A percentile compares a stretch with the other conserved stretches of the same genome.
These are phyloP conservation scores for Caenorhabditis japonica DNA, from an alignment of 2,888 invertebrate species.

Conservation along the genomic window DNA sequence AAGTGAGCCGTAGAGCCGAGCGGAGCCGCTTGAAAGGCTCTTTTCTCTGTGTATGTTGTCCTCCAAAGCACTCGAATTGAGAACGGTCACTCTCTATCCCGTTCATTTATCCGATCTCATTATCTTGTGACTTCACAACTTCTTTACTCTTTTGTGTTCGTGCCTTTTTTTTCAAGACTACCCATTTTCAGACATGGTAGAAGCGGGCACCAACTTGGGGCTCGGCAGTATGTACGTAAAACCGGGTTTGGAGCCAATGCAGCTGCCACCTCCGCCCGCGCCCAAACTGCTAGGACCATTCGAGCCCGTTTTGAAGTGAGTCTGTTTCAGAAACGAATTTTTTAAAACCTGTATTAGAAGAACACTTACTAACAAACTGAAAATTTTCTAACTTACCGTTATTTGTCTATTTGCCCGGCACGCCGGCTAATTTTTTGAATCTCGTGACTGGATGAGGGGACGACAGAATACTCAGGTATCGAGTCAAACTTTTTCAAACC, in stretches of 20 bases:
- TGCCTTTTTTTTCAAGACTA: slow-evolving; percentile 27
- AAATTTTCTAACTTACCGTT: no score
- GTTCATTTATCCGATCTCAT: background rate
- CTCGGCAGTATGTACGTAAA: slow-evolving; percentile 45
- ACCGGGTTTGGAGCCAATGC: slow-evolving; percentile 36
- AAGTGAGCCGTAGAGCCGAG: slow-evolving; percentile 27
- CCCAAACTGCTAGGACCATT: slow-evolving; percentile 51
- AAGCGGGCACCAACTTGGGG: slow-evolving; percentile 49
- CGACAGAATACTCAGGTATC: no score
- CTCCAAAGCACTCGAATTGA: slow-evolving; percentile 40
- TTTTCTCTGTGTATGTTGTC: slow-evolving; percentile 27
- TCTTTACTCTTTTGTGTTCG: no score
- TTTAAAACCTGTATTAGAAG: no score
- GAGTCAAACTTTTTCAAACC: no score
- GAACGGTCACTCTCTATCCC: background rate
- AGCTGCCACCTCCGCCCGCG: slow-evolving; percentile 37
- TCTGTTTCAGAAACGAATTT: background rate
- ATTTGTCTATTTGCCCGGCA: no score
- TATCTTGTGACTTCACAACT: slow-evolving; percentile 18
- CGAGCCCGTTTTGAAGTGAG: slow-evolving; percentile 35
- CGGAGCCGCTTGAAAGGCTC: slow-evolving; percentile 30
- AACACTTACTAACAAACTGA: no score
- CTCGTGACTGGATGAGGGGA: no score
- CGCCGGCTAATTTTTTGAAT: no score
- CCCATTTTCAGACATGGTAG: slow-evolving; percentile 39